Evolutionary conservation across 2,797 vertebrate genomes (phyloP), one percentile per base, ranked within the genome.

Genomic region (Mus minutoides): DNA sequence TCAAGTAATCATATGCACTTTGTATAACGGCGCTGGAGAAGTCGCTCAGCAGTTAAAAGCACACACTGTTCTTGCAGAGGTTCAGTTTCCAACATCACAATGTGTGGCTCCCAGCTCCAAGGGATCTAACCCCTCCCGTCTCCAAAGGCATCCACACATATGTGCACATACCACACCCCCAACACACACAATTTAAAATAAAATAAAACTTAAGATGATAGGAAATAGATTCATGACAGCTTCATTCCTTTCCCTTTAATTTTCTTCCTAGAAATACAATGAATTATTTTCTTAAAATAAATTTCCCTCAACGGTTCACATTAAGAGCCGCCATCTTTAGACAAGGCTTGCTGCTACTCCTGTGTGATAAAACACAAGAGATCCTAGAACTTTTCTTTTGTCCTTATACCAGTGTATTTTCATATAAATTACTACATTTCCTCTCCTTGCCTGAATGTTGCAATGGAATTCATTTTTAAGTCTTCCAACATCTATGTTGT

Each of bases 391-490:
- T 58, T 82, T 77, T 37, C 49, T 83, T 40, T 78, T 62, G 54
- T 73, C 54, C 84, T 94, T 34, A 24, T 6, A 40, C 67, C 60
- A 73, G 29, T 52, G 49, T 89, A 86, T 85, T 82, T 88, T 62
- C 29, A 95, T 49, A 40, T 77, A 82, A 93, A 91, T 58, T n/a
- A 75, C 64, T 60, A 76, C 76, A 91, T 85, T 82, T 96, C 29
- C 49, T 82, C 69, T 96, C 49, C n/a, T 93, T 92, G 29, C 49
- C 17, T 10, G 46, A 86, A 52, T 52, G 29, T 89, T 62, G n/a
- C 60, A 56, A 75, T 6, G 69, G 31, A 94, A 82, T 60, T 92
- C 73, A 52, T 89, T 95, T 91, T 92, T 13, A 87, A 88, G 49
- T 34, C 64, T 62, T 95, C 83, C 71, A 85, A 88, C 24, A 75